Base-by-base conservation (phyloP, 2,797 vertebrate species). In the Ibycter americanus region DNA sequence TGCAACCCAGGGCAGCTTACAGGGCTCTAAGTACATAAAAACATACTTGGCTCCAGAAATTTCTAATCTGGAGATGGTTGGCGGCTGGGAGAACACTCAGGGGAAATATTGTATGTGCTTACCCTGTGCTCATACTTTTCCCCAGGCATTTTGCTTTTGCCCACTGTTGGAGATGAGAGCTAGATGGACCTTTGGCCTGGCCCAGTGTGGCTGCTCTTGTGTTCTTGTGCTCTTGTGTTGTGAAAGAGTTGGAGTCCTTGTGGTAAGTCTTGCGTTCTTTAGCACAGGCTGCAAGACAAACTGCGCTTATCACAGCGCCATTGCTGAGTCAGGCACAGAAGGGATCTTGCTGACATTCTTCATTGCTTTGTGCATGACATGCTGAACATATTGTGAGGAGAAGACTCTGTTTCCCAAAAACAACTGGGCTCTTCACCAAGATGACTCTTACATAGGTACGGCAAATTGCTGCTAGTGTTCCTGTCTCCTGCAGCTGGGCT, bases 181-280 rank as follows among this genome's bases (percentile, higher is more conserved):
- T 94, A 20, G 67, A 89, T 89, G 89, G 89, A 97, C 96, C 96
- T 96, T 96, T 97, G 94, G 89, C 96, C 96, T 96, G 87, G 91
- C 89, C 78, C 76, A 94, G 76, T 71, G 95, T 86, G 82, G 68
- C 91, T 91, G 89, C 74, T 94, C 34, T 66, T 93, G 58, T 27
- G 71, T 72, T 87, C 91, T 77, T 91, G 65, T 79, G 78, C 38
- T 76, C 36, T 49, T 0, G 0, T 85, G 79, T 96, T 96, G 96
- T 96, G 96, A 93, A 97, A 97, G 93, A 95, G 32, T 26, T 86
- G 63, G 76, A 93, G 93, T 15, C 91, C 91, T 90, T 96, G 96
- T 93, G 94, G 95, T 90, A 46, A 95, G 9, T 47, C 71, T 66
- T 38, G 81, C 29, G 49, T 89, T 95, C 89, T 58, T 91, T 17